Percentiles rank a stretch among this genome's conserved stretches.
phyloP scores from a whole-genome alignment of 2,113 vertebrate genomes.

The Calidris pugnax region DNA sequence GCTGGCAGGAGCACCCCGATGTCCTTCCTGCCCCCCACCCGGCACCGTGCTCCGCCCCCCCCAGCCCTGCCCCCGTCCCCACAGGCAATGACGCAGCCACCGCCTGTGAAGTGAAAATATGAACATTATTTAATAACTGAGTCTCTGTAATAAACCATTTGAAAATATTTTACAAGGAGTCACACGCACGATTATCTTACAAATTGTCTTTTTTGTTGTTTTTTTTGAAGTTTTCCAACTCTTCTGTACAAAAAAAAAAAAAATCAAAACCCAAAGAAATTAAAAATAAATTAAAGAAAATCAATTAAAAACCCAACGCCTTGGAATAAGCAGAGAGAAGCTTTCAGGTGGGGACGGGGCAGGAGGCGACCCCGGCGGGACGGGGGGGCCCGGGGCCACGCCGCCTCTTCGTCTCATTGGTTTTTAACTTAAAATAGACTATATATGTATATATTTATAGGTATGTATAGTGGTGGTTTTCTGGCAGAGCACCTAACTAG shows the following conservation, averaged over 20 bases:
- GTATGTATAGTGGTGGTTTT: constrained; percentile 76
- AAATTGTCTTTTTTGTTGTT: constrained; percentile 83
- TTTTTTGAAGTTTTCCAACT: constrained; percentile 80
- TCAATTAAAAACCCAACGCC: constrained; percentile 49
- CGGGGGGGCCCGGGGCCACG: neutral
- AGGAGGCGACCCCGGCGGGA: constrained; percentile 53
- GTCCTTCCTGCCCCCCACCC: neutral
- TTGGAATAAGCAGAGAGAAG: constrained; percentile 70
- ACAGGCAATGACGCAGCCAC: constrained; percentile 23
- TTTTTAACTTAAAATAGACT: constrained; percentile 82
- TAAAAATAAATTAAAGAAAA: constrained; percentile 47
- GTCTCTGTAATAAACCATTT: constrained; percentile 99
- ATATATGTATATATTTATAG: constrained; percentile 80
- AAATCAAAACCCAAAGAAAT: constrained; percentile 54
- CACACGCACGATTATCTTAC: constrained; percentile 99
- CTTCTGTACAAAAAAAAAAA: constrained; percentile 94
- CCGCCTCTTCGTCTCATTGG: constrained; percentile 44
- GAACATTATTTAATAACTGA: constrained; percentile 99
- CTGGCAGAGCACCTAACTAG: constrained; percentile 95
- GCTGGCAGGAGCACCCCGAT: neutral
- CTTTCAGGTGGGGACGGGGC: constrained; percentile 27
- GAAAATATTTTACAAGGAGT: constrained; percentile 99
- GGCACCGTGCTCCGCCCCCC: neutral
- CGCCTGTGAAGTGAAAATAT: constrained; percentile 99
- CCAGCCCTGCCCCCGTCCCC: neutral